Base-by-base conservation (phyloP, 2,888 invertebrate genomes). In the Microdon myrmicae region DNA sequence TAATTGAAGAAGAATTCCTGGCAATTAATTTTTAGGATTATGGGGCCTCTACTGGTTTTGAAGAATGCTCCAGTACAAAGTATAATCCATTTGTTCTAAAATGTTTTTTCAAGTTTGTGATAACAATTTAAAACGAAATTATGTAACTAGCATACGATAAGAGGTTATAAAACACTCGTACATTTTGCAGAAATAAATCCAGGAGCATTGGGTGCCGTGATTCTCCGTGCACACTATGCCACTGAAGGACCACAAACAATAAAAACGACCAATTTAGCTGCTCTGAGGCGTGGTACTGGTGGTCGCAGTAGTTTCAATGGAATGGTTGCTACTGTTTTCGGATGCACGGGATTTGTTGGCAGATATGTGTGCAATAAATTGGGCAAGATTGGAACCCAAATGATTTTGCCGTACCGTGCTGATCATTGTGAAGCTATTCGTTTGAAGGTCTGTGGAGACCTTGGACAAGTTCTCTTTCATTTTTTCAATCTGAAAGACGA, bases 301-400 rank as follows among this genome's bases (percentile, higher is more conserved):
- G 98, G 97, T 10, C 87, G 99, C 22, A 90, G 92, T 70, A 97
- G 96, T 74, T 99, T 98, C 79, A 98, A 92, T 81, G 99, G 99
- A 0, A 84, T 92, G 47, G 95, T 98, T 2, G 95, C 94, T n/a
- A 99, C 99, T n/a, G 91, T 99, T 1, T 97, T 98, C 78, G 98
- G 98, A 41, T 87, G 87, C 48, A 88, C 89, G 22, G 98, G 98
- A 2, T 94, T 94, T 74, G 81, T 97, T 1, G 99, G 98, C 0
- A 84, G 87, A 68, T 89, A 90, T 82, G 86, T 98, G 9, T 89
- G 91, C 77, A 96, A 95, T 76, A 87, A 89, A 73, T 82, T 99
- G 45, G 98, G 96, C 72, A 94, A 90, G 81, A 85, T 84, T 69
- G 93, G 94, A 10, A 85, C 88, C 1, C 94, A 94, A 85, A 79